Conservation (phyloP, 2,888 invertebrate species). For the Ennomos fuscantarius region DNA sequence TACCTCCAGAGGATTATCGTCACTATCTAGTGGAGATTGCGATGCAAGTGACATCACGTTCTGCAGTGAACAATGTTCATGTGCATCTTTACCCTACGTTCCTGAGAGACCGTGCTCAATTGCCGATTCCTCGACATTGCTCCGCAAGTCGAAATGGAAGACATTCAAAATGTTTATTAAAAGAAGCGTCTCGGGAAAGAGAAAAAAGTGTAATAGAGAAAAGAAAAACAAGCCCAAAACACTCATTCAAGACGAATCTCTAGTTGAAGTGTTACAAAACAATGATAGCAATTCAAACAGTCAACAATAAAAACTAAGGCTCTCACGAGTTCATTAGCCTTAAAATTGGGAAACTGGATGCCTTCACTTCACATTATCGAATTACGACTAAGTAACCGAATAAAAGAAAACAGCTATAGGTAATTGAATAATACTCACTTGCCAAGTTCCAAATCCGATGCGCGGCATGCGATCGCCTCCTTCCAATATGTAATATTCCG, state of each 20-base stretch:
- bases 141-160: conserved; percentile 63
- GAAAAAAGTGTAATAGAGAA: conserved; percentile 34
- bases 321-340: conserved; percentile 35
- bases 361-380: neutral
- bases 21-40: conserved; percentile 59
- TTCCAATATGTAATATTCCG: conserved; percentile 64
- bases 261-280: conserved; percentile 13
- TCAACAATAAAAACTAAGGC: conserved; percentile 1
- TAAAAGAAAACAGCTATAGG: too few species aligned
- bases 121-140: conserved; percentile 55
- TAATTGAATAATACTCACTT: conserved; percentile 80
- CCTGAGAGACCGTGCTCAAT: conserved; percentile 60
- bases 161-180: conserved; percentile 55
- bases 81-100: conserved; percentile 49
- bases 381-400: too few species aligned
- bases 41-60: conserved; percentile 49
- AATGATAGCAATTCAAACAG: conserved; percentile 6
- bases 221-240: conserved; percentile 30
- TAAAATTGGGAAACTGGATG: conserved; percentile 2
- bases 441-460: conserved; percentile 92
- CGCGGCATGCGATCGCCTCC: conserved; percentile 88
- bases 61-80: conserved; percentile 54
- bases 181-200: conserved; percentile 45
- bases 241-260: conserved; percentile 9
- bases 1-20: conserved; percentile 63